phyloP scores from a whole-genome alignment of 2,113 vertebrate species.

The Cichladusa arquata region DNA sequence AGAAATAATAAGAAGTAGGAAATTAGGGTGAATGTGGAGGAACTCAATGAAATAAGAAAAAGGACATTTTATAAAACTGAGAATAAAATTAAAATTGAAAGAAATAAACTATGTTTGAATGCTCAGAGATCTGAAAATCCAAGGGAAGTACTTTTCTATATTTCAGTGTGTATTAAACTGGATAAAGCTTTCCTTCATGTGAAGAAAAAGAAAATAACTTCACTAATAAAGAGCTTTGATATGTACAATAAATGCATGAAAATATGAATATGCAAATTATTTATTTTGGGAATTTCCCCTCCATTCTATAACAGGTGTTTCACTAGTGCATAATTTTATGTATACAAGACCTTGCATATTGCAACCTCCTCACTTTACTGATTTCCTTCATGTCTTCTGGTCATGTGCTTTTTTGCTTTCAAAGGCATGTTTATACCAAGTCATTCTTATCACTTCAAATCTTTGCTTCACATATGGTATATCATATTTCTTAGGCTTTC shows the following conservation, averaged over 20 bases:
- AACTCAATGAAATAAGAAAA: not conserved
- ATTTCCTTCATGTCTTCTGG: not conserved
- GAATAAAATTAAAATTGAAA: not conserved
- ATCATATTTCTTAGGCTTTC: slow-evolving; percentile 11
- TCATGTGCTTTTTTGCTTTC: not conserved
- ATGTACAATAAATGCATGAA: not conserved
- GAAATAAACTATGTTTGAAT: not conserved
- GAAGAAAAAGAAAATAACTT: not conserved
- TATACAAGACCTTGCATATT: not conserved
- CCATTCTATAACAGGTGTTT: not conserved
- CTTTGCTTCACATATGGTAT: not conserved
- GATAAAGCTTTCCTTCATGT: not conserved
- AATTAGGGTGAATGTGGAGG: rapidly evolving
- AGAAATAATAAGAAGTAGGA: not conserved
- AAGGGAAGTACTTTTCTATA: not conserved
- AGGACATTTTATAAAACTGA: not conserved
- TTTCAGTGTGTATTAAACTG: not conserved
- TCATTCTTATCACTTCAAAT: not conserved
- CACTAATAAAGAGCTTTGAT: not conserved
- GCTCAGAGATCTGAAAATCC: not conserved
- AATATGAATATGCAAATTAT: not conserved
- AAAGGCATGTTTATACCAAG: not conserved
- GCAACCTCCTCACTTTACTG: not conserved
- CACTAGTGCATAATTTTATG: not conserved
- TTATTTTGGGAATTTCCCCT: not conserved